A percentile compares a stretch with the other conserved stretches of the same genome.
Evolutionary conservation across 2,113 vertebrate species (phyloP).

Genomic region (Verasper variegatus): DNA sequence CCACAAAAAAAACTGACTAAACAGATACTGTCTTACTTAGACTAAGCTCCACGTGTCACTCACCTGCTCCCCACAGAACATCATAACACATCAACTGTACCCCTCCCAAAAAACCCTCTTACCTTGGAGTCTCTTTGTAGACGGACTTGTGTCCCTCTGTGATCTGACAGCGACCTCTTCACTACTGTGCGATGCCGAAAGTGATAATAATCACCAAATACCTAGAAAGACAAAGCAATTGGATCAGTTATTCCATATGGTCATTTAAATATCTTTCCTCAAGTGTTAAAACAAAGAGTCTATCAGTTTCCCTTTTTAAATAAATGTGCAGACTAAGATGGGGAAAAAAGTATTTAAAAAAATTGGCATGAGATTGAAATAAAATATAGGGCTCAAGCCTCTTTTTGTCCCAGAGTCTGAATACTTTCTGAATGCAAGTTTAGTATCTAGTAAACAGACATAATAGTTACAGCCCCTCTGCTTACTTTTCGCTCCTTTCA

Average conservation of each 20-base stretch:
- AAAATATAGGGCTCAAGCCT: no score
- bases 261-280: not conserved
- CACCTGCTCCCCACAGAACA: no score
- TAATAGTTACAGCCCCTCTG: no score
- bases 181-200: constrained; percentile 88
- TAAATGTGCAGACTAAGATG: not conserved
- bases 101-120: constrained; percentile 41
- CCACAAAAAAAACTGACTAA: no score
- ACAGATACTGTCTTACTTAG: no score
- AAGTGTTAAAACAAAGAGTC: not conserved
- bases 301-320: not conserved
- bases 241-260: constrained; percentile 17
- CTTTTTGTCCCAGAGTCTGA: no score
- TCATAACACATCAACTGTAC: not conserved
- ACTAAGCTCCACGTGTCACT: no score
- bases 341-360: no score
- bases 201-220: constrained; percentile 94
- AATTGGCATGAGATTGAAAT: no score
- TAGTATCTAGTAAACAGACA: no score
- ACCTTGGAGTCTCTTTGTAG: constrained; percentile 90
- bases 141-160: constrained; percentile 85
- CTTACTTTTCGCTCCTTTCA: no score
- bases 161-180: constrained; percentile 90
- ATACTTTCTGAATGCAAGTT: no score
- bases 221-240: constrained; percentile 79